Percentiles rank a stretch among this genome's conserved stretches.
Evolutionary conservation across 2,797 vertebrate species (phyloP).

Genomic region (Coendou prehensilis): DNA sequence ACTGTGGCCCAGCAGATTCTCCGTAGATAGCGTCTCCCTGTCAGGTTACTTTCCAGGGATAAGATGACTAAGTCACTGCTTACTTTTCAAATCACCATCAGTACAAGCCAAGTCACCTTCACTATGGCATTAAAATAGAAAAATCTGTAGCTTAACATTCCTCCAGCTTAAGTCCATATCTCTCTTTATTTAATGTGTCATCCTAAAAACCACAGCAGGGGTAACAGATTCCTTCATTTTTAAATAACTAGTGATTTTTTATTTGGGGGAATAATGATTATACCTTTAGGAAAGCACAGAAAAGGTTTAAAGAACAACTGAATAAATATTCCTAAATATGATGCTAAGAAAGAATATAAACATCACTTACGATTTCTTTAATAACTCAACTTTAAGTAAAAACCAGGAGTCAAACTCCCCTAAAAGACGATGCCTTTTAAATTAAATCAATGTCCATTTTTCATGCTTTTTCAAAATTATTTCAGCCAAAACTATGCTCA

Average conservation of each 20-base stretch:
- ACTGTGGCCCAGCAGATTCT: background rate
- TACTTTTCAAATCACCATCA: background rate
- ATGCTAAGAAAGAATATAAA: background rate
- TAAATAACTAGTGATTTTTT: slow-evolving; percentile 9
- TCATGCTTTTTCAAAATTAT: slow-evolving; percentile 68
- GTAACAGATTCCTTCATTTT: background rate
- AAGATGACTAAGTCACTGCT: slow-evolving; percentile 46
- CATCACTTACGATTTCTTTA: background rate
- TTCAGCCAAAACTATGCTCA: slow-evolving; percentile 74
- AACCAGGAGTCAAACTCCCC: background rate
- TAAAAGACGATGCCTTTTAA: slow-evolving; percentile 61
- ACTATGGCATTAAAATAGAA: background rate
- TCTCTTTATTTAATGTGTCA: background rate
- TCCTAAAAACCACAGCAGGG: background rate
- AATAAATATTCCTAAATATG: background rate
- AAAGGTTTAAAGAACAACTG: background rate
- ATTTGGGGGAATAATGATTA: background rate
- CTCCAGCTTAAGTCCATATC: background rate
- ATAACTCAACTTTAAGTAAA: slow-evolving; percentile 25
- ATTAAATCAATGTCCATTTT: slow-evolving; percentile 47
- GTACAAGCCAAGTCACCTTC: slow-evolving; percentile 24
- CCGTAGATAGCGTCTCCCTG: background rate
- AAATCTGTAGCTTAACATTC: background rate
- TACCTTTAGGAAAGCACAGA: background rate
- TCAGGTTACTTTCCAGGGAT: slow-evolving; percentile 21